Base-by-base conservation (phyloP, 2,888 invertebrate species). In the Desoria tigrina region DNA sequence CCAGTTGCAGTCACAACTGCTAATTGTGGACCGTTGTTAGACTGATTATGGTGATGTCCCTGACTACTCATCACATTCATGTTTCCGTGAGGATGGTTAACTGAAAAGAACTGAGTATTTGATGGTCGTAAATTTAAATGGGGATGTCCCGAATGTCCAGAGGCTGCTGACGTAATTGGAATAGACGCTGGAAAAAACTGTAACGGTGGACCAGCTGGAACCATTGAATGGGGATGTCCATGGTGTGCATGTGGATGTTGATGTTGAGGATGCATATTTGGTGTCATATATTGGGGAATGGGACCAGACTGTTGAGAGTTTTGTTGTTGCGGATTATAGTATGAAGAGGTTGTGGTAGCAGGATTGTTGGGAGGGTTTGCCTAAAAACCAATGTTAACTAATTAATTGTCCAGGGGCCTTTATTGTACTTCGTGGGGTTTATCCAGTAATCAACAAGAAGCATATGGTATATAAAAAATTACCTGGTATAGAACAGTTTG, bases 401-500 rank as follows among this genome's bases (percentile, higher is more conserved):
- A n/a, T n/a, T n/a, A n/a, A 39, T 39, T 39, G 9, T 39, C 39
- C 39, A 39, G 16, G 9, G 9, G 16, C 16, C 16, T 16, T 16
- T 49, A 7, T n/a, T 16, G 21, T 49, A 16, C 7, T 16, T n/a
- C 18, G 18, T 16, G 21, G 21, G 7, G 18, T 49, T 16, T 49
- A 21, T 32, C 11, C 6, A 32, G 32, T 32, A 32, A 32, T 7
- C 32, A 32, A 32, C 4, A 4, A 32, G 11, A 32, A 32, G 11
- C 32, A 32, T 7, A 32, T 32, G 32, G 32, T 7, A 4, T 9
- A 45, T 6, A 21, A 45, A 9, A 16, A 6, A n/a, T 27, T 56
- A 70, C 72, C 65, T 76, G 74, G 55, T 76, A 76, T 50, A 76
- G 72, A 24, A 76, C 74, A 23, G 71, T 59, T 63, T 71, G 72